Base-by-base conservation (phyloP, 2,113 vertebrate species). In the Alaudala cheleensis region DNA sequence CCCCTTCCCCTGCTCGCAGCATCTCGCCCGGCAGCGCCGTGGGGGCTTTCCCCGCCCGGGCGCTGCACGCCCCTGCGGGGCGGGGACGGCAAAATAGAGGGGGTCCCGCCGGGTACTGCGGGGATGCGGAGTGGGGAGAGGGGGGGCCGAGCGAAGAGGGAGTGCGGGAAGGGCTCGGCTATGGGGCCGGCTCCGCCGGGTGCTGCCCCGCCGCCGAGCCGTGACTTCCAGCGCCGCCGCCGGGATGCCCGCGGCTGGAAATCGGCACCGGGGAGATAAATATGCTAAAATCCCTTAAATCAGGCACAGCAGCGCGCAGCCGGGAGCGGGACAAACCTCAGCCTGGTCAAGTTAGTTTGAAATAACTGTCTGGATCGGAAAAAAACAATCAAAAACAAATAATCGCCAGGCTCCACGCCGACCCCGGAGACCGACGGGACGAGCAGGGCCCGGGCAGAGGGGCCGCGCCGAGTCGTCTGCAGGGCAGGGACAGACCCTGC, bases 311-410 rank as follows among this genome's bases (percentile, higher is more conserved):
- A 24, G 97, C 97, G 78, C 90, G 44, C 96, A 95, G 97, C 95
- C 96, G 97, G 96, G 93, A 98, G 98, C 92, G 25, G 53, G 56
- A 87, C n/a, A 57, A 53, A 78, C 40, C 23, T 54, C 78, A 47
- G 14, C 19, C 31, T 47, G 60, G 11, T 57, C 51, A 57, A 10
- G 11, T 58, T 80, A 67, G 34, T 81, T 94, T 62, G 78, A 88
- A 92, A 73, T 39, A 87, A n/a, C 25, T 67, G 81, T 70, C 65
- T 33, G 78, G n/a, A 71, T 57, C 2, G 22, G 29, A 40, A 19
- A 28, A 60, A 40, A 54, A 34, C 10, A 61, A 56, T 45, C 54
- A n/a, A 39, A 88, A 58, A 12, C 8, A 76, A 86, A 39, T 60
- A 79, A 67, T 71, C 29, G 8, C 15, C 6, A 56, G 37, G 37